Base-by-base conservation (phyloP, 2,888 invertebrate species). In the Phrixothrix hirtus region DNA sequence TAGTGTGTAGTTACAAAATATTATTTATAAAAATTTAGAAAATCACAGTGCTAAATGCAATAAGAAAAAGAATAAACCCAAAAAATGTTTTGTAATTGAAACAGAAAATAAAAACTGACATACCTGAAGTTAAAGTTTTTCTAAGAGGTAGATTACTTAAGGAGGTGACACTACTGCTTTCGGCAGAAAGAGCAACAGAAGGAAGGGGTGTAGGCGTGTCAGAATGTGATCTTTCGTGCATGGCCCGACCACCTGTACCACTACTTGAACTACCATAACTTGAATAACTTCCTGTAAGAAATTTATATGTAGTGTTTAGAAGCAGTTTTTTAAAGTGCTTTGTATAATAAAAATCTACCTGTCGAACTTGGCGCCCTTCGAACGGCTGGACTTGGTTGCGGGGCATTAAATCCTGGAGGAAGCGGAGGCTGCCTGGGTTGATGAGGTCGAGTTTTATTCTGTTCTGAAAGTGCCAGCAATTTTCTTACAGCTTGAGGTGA, bases 401-500 rank as follows among this genome's bases (percentile, higher is more conserved):
- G 79, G 16, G 81, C 80, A 61, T 75, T 77, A 34, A 87, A 82
- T 1, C 86, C 84, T 5, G 65, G 57, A 32, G 65, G 74, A 26
- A 75, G 71, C 29, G 75, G 75, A n/a, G 76, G 75, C 65, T 85
- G 84, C 39, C 91, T 83, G 1, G 94, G 92, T 71, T 93, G 92
- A 70, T 92, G 91, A 3, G 91, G 93, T 43, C 92, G 82, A 6
- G 93, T 90, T 76, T 94, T 94, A 41, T 86, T 88, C 9, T 89
- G 88, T 71, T 93, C 92, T 7, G 93, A 90, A 17, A 99, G 80
- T 4, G 96, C 89, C 62, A 99, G 79, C 73, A 99, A 84, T 75
- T 99, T 99, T 66, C 95, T 85, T 11, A 98, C 95, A 5, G 97
- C 95, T 76, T 97, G 96, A 12, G 98, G 98, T 9, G 96, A 96